These are phyloP conservation scores for Riptortus pedestris DNA, from an alignment of 1,140 invertebrate genomes.

Conservation along the genomic window DNA sequence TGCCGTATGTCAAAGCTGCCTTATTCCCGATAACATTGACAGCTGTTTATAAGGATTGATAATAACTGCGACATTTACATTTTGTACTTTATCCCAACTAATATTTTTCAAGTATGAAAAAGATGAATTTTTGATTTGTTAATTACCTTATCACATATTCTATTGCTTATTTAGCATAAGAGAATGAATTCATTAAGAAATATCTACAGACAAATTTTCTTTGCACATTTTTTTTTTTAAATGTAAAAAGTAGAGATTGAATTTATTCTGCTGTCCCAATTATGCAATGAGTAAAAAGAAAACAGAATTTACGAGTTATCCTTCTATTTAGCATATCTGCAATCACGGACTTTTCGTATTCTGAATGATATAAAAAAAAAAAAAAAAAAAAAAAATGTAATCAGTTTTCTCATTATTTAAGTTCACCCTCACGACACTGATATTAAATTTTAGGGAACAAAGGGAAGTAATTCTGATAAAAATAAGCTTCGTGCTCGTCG, in stretches of 20 bases:
- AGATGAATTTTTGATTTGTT: too few species aligned
- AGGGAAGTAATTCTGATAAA: constrained; percentile 15
- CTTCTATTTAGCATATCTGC: constrained; percentile 2
- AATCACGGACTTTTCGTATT: background rate
- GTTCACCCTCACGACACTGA: constrained; percentile 5
- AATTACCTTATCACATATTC: too few species aligned
- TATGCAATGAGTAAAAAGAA: constrained; percentile 1
- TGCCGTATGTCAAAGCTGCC: too few species aligned
- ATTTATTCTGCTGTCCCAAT: background rate
- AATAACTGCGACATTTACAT: too few species aligned
- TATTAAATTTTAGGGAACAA: constrained; percentile 12
- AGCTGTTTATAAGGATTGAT: too few species aligned
- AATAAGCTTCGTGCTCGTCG: constrained; percentile 12
- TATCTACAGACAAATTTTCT: too few species aligned
- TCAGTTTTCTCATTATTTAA: constrained; percentile 14
- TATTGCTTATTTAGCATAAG: too few species aligned
- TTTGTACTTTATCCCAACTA: too few species aligned
- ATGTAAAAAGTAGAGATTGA: background rate
- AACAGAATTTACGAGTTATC: constrained; percentile 4
- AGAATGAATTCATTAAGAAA: too few species aligned
- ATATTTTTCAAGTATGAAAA: too few species aligned
- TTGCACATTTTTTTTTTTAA: too few species aligned
- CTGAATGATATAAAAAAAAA: background rate
- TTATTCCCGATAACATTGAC: too few species aligned
- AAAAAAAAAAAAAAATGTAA: constrained; percentile 13